A percentile compares a stretch with the other conserved stretches of the same genome.
phyloP scores from a whole-genome alignment of 1,140 invertebrate species.

The Chironomus striatipennis region DNA sequence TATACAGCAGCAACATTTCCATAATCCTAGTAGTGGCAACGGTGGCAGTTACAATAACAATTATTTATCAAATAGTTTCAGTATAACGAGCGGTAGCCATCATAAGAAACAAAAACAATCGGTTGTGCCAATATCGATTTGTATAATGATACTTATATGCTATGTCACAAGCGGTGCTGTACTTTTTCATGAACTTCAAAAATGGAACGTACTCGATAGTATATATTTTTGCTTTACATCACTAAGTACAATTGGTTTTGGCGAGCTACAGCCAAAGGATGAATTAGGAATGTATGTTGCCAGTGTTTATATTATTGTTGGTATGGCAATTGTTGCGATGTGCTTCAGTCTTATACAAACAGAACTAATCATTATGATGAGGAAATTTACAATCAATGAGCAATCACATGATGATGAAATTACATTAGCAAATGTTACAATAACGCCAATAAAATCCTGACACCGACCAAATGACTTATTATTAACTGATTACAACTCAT shows the following conservation, averaged over 20 bases:
- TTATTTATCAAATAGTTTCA: conserved; percentile 26
- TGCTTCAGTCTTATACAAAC: conserved; percentile 94
- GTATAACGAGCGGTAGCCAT: conserved; percentile 23
- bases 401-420: conserved; percentile 33
- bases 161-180: conserved; percentile 88
- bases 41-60: conserved; percentile 25
- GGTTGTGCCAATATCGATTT: conserved; percentile 74
- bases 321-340: conserved; percentile 93
- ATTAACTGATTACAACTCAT: conserved; percentile 32
- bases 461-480: conserved; percentile 36
- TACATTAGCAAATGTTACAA: conserved; percentile 36
- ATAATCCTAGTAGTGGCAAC: conserved; percentile 27
- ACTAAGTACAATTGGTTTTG: conserved; percentile 81
- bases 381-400: conserved; percentile 45
- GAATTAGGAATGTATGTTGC: conserved; percentile 53
- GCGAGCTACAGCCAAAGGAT: conserved; percentile 62
- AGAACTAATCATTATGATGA: conserved; percentile 64
- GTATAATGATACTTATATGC: conserved; percentile 76
- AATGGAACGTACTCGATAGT: conserved; percentile 85
- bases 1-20: conserved; percentile 31
- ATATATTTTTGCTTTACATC: conserved; percentile 94
- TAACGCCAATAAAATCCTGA: conserved; percentile 38
- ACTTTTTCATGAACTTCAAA: conserved; percentile 81
- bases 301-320: conserved; percentile 80
- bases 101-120: conserved; percentile 12